These are phyloP conservation scores for Drosophila nr. perissopoda DNA, from an alignment of 2,888 invertebrate species.

Conservation along the genomic window DNA sequence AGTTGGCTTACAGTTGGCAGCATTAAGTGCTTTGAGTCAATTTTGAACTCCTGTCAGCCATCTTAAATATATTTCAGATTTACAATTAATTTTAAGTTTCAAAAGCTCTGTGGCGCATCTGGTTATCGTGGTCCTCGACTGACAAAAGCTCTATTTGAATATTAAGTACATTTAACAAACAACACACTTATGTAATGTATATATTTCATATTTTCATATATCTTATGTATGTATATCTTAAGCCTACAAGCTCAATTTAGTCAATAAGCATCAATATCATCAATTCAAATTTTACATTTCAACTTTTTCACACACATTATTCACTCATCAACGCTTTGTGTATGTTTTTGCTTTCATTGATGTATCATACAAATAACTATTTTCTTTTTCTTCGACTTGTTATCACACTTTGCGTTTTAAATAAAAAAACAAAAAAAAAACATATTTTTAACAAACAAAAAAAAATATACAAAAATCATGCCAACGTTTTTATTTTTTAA, in stretches of 20 bases:
- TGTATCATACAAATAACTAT: constrained; percentile 68
- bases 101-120: constrained; percentile 27
- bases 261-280: constrained; percentile 47
- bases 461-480: constrained; percentile 57
- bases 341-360: constrained; percentile 75
- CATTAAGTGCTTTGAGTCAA: not conserved
- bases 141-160: constrained; percentile 30
- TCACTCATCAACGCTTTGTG: constrained; percentile 79
- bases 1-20: constrained; percentile 26
- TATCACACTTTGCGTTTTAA: constrained; percentile 66
- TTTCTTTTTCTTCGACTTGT: constrained; percentile 58
- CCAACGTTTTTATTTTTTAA: constrained; percentile 65
- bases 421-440: constrained; percentile 43
- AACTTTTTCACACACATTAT: constrained; percentile 28
- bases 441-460: constrained; percentile 50
- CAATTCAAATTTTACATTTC: constrained; percentile 10
- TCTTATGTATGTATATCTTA: constrained; percentile 44
- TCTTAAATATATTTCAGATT: constrained; percentile 41
- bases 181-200: constrained; percentile 46
- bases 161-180: constrained; percentile 35
- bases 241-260: constrained; percentile 46
- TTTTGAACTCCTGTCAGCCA: constrained; percentile 22
- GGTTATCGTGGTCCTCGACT: constrained; percentile 33
- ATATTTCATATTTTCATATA: constrained; percentile 58
- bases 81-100: constrained; percentile 39